Percentiles rank a stretch among this genome's conserved stretches.
These are phyloP conservation scores for Sarcophaga bullata DNA, from an alignment of 1,140 invertebrate species.

Conservation along the genomic window DNA sequence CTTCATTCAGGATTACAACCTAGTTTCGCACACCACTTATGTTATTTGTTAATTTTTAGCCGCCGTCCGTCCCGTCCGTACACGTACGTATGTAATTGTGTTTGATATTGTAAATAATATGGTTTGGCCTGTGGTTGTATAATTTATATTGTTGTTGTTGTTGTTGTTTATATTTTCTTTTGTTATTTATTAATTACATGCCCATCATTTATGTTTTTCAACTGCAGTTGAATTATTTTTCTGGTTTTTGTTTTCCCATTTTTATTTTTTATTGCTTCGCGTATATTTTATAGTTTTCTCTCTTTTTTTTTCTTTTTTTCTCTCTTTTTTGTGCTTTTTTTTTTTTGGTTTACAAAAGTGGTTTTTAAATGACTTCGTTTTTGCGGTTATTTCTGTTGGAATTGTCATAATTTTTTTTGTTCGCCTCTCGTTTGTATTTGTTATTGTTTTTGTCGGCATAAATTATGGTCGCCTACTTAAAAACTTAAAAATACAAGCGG, in stretches of 20 bases:
- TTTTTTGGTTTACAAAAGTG: not conserved
- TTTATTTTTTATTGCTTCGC: too few species aligned
- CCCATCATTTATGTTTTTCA: not conserved
- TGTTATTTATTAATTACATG: constrained; percentile 10
- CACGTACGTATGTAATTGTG: not conserved
- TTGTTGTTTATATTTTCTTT: too few species aligned
- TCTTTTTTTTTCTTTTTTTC: too few species aligned
- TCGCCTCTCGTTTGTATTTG: not conserved
- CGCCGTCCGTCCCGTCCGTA: too few species aligned
- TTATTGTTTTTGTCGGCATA: not conserved
- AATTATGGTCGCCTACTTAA: constrained; percentile 14
- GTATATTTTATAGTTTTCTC: too few species aligned
- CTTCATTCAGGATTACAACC: too few species aligned
- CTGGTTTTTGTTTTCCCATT: too few species aligned
- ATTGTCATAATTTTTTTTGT: not conserved
- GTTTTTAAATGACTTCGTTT: not conserved
- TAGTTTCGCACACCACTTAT: too few species aligned
- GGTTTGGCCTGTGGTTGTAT: not conserved
- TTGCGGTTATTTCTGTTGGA: not conserved
- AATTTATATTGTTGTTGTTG: too few species aligned
- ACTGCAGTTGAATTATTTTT: constrained; percentile 10
- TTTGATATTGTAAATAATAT: not conserved
- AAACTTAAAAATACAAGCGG: not conserved
- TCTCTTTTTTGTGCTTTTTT: not conserved
- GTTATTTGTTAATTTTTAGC: too few species aligned